A percentile compares a stretch with the other conserved stretches of the same genome.
These are phyloP conservation scores for Spea hammondii DNA, from an alignment of 2,797 vertebrate genomes.

Conservation along the genomic window DNA sequence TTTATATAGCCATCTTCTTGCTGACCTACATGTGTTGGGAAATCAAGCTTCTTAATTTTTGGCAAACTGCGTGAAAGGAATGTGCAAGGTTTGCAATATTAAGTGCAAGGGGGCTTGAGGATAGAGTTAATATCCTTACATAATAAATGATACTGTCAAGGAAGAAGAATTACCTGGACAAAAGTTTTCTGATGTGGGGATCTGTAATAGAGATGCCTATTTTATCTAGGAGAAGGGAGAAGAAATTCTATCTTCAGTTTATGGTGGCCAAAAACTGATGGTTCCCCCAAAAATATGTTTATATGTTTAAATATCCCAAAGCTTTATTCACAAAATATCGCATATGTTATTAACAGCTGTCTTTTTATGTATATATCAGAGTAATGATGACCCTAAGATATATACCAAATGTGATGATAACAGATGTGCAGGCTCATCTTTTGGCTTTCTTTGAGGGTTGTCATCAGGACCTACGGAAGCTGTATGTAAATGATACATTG, in stretches of 20 bases:
- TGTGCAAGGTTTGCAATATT: not conserved
- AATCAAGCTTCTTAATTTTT: too few relatives aligned
- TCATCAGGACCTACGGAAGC: not conserved
- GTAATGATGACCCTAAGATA: slow-evolving; percentile 15
- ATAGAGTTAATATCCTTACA: not conserved
- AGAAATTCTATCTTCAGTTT: too few relatives aligned
- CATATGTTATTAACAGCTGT: slow-evolving; percentile 28
- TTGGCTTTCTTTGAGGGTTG: slow-evolving; percentile 10
- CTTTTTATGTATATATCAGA: slow-evolving; percentile 18
- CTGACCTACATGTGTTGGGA: too few relatives aligned
- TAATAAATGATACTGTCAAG: not conserved
- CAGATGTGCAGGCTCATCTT: slow-evolving; percentile 21
- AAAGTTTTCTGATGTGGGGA: not conserved
- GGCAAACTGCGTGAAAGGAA: too few relatives aligned
- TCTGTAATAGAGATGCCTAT: not conserved
- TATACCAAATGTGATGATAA: slow-evolving; percentile 12
- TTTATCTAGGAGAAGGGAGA: not conserved
- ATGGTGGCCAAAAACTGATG: too few relatives aligned
- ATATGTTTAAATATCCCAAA: too few relatives aligned
- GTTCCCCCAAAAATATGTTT: too few relatives aligned
- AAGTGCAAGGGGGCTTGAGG: not conserved
- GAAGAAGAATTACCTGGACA: not conserved
- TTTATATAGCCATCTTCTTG: too few relatives aligned
- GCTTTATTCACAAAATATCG: not conserved
- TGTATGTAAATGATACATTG: too few relatives aligned